Evolutionary conservation across 1,140 invertebrate species (phyloP).

Genomic region (Leptestheria dahalacensis): DNA sequence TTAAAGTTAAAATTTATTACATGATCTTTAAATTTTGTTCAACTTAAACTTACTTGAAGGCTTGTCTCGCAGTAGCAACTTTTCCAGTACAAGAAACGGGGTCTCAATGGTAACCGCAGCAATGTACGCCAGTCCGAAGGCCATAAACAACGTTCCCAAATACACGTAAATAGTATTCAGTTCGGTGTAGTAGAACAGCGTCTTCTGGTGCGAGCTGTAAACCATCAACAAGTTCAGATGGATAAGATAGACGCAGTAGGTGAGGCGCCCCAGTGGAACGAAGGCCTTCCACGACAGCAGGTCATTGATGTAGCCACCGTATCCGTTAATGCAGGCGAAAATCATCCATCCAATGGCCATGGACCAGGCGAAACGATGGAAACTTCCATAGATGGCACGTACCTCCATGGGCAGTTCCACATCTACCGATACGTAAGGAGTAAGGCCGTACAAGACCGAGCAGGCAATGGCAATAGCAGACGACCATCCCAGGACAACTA

Average conservation of each 20-base stretch:
- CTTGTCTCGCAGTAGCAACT: not conserved
- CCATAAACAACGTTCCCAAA: not conserved
- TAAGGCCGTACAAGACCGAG: constrained; percentile 39
- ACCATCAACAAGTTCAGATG: constrained; percentile 22
- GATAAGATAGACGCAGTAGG: constrained; percentile 51
- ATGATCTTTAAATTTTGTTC: too few species aligned
- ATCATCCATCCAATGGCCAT: constrained; percentile 49
- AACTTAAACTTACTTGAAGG: not conserved
- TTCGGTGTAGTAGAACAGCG: constrained; percentile 40
- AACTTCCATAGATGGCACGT: constrained; percentile 35
- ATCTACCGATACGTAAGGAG: constrained; percentile 25
- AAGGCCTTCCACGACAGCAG: constrained; percentile 49
- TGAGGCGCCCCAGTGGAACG: constrained; percentile 49
- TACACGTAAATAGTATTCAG: not conserved
- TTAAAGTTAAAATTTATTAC: too few species aligned
- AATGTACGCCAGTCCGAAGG: constrained; percentile 5
- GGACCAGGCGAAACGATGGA: constrained; percentile 43
- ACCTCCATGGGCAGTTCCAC: constrained; percentile 3
- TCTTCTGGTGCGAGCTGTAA: constrained; percentile 52
- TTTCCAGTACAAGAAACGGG: constrained; percentile 12
- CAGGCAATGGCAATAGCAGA: constrained; percentile 32
- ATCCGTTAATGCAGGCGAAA: constrained; percentile 57
- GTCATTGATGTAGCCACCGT: constrained; percentile 44
- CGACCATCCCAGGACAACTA: constrained; percentile 36
- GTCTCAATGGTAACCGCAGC: constrained; percentile 12